These are phyloP conservation scores for Pituophis catenifer DNA, from an alignment of 2,113 vertebrate genomes.

Conservation along the genomic window DNA sequence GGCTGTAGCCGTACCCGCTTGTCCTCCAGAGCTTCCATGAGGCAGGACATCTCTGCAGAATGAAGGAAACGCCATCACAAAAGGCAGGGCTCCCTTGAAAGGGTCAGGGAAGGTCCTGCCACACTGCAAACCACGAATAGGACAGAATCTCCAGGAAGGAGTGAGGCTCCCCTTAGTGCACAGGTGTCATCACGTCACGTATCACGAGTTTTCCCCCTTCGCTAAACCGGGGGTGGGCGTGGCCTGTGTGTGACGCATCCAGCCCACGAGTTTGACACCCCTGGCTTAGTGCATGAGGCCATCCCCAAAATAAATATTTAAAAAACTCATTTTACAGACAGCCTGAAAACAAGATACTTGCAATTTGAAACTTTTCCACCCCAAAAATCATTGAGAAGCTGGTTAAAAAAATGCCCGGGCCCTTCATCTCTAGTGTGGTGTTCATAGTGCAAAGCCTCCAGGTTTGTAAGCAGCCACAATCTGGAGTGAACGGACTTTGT, in stretches of 20 bases:
- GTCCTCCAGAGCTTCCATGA: constrained; percentile 95
- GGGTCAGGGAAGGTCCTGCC: neutral
- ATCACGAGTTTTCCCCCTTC: no score
- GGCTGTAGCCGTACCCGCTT: constrained; percentile 95
- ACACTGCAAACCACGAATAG: neutral
- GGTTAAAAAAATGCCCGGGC: neutral
- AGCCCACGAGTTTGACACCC: no score
- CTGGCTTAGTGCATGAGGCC: no score
- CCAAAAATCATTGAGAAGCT: neutral
- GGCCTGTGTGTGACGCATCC: no score
- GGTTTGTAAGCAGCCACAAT: neutral
- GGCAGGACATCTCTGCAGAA: constrained; percentile 92
- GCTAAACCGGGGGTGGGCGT: no score
- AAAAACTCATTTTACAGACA: no score
- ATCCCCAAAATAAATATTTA: no score
- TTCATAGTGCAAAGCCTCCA: neutral
- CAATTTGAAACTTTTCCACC: neutral
- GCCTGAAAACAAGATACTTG: neutral
- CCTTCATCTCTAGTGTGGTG: neutral
- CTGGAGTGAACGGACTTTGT: no score
- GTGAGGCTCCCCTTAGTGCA: neutral
- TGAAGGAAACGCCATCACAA: neutral
- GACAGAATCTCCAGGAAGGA: neutral
- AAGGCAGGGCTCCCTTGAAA: neutral
- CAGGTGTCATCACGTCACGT: no score